Conservation (phyloP, 2,888 invertebrate species). For the Cosmorhoe ocellata region DNA sequence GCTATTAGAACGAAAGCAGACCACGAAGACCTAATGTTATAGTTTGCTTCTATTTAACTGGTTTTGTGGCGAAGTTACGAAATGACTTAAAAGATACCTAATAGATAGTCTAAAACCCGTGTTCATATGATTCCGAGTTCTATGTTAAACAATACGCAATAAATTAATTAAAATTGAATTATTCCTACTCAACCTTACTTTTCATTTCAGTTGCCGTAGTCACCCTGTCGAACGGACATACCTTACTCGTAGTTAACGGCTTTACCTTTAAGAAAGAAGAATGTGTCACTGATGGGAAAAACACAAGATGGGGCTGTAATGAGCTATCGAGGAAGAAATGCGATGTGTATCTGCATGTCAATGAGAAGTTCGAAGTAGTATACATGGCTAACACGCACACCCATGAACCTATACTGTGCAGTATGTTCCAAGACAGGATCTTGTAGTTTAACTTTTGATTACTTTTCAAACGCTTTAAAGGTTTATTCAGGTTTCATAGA, state of each 20-base stretch:
- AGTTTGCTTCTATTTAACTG: too few species aligned
- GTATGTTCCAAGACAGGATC: conserved; percentile 59
- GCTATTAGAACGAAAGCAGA: too few species aligned
- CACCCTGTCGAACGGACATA: conserved; percentile 59
- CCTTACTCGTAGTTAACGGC: conserved; percentile 63
- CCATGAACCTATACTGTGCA: conserved; percentile 62
- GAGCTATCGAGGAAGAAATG: conserved; percentile 57
- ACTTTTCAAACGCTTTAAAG: too few species aligned
- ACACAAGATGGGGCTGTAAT: conserved; percentile 61
- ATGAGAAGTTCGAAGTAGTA: conserved; percentile 60
- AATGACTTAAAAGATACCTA: too few species aligned
- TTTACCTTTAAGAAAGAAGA: conserved; percentile 61
- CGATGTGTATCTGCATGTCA: conserved; percentile 59
- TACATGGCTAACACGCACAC: conserved; percentile 57
- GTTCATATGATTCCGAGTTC: too few species aligned
- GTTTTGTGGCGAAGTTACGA: too few species aligned
- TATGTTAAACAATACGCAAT: too few species aligned
- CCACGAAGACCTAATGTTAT: too few species aligned
- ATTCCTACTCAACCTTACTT: background rate
- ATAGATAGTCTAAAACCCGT: too few species aligned
- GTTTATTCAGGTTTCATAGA: too few species aligned
- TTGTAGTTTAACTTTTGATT: conserved; percentile 18
- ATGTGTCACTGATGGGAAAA: conserved; percentile 45
- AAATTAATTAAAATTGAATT: too few species aligned
- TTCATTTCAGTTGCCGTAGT: conserved; percentile 61